Evolutionary conservation across 1,140 invertebrate genomes (phyloP).

Genomic region (Linepithema humile): DNA sequence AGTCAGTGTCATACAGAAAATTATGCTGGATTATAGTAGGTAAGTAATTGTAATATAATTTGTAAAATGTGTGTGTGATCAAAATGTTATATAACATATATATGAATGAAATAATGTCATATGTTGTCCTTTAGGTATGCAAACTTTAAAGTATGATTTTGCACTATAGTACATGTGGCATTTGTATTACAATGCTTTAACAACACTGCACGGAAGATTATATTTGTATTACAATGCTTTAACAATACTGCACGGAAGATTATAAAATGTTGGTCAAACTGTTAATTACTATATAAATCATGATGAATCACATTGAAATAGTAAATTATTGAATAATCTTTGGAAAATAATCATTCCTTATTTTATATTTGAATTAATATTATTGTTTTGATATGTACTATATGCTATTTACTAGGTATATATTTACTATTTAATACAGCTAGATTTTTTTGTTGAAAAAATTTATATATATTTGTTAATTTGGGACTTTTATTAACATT

Average conservation of each 20-base stretch:
- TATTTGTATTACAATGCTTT: constrained; percentile 32
- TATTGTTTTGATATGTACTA: background rate
- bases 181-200: background rate
- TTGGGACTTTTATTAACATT: constrained; percentile 17
- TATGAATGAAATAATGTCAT: background rate
- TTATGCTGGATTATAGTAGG: constrained; percentile 56
- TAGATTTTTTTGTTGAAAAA: too few species aligned
- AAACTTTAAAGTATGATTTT: constrained; percentile 59
- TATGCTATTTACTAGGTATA: constrained; percentile 8
- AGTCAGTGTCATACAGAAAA: constrained; percentile 46
- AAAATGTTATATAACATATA: background rate
- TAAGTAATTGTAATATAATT: constrained; percentile 24
- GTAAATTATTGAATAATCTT: constrained; percentile 41
- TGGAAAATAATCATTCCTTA: constrained; percentile 43
- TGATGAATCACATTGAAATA: constrained; percentile 3
- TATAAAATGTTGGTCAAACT: constrained; percentile 38
- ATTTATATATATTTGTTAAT: constrained; percentile 38
- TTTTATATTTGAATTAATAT: constrained; percentile 26
- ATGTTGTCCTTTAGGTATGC: constrained; percentile 45
- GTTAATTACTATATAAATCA: constrained; percentile 15
- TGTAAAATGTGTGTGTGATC: background rate
- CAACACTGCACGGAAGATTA: too few species aligned
- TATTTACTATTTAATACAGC: too few species aligned
- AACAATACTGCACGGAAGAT: constrained; percentile 16
- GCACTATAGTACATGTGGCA: constrained; percentile 23